phyloP scores from a whole-genome alignment of 2,113 vertebrate genomes.

The Thalassoma bifasciatum region DNA sequence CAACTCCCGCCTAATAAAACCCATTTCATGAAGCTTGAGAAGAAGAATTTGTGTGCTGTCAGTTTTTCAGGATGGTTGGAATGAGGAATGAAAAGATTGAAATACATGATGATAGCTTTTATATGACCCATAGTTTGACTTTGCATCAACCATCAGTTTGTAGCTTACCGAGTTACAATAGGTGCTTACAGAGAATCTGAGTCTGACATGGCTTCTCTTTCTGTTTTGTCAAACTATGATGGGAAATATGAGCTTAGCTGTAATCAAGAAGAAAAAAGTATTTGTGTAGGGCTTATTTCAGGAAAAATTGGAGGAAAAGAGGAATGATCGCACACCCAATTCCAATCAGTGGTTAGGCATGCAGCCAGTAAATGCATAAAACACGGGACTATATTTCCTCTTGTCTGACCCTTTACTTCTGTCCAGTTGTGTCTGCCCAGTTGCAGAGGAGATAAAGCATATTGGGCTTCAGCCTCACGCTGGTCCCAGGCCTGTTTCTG shows the following conservation, averaged over 20 bases:
- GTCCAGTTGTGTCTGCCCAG: slow-evolving; percentile 45
- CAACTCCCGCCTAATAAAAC: too few species aligned
- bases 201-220: slow-evolving; percentile 1
- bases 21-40: too few species aligned
- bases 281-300: background rate
- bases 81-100: too few species aligned
- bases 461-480: slow-evolving; percentile 45
- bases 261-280: background rate
- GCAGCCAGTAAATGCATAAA: slow-evolving; percentile 20
- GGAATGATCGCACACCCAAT: slow-evolving; percentile 3
- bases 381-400: background rate
- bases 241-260: slow-evolving; percentile 5
- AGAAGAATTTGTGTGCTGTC: too few species aligned
- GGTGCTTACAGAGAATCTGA: slow-evolving; percentile 19
- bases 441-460: slow-evolving; percentile 20
- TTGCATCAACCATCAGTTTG: too few species aligned
- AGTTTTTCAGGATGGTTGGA: too few species aligned
- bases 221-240: slow-evolving; percentile 3
- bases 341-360: background rate
- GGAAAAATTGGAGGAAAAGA: slow-evolving; percentile 11
- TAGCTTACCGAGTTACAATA: too few species aligned
- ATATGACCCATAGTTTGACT: too few species aligned
- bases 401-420: slow-evolving; percentile 27
- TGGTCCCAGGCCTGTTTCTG: slow-evolving; percentile 50
- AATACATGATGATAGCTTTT: background rate